These are phyloP conservation scores for Novumbra hubbsi DNA, from an alignment of 2,797 vertebrate species.

Conservation along the genomic window DNA sequence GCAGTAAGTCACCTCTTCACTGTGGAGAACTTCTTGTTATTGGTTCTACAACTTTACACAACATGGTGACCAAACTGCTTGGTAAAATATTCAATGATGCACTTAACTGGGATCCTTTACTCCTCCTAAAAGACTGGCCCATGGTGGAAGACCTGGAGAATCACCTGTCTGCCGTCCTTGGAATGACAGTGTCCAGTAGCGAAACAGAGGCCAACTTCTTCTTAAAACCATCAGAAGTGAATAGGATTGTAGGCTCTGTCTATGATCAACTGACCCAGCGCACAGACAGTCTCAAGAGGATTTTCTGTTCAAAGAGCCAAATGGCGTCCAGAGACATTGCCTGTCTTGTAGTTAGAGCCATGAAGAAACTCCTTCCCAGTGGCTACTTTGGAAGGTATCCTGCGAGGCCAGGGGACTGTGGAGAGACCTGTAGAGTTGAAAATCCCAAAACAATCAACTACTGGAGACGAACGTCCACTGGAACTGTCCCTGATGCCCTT, in stretches of 20 bases:
- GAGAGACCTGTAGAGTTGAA: neutral
- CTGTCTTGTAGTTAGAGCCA: neutral
- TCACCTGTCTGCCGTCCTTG: neutral
- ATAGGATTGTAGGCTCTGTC: no score
- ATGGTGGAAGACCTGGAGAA: neutral
- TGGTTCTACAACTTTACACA: neutral
- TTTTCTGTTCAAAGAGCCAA: neutral
- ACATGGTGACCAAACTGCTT: neutral
- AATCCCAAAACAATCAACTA: neutral
- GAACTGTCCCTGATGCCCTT: neutral
- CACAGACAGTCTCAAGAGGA: no score
- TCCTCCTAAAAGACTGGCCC: no score
- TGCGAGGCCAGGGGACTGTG: neutral
- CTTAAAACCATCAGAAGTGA: no score
- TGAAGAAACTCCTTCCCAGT: neutral
- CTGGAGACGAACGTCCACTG: constrained; percentile 4
- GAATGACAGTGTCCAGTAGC: neutral
- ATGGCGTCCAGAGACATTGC: neutral
- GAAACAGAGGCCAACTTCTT: no score
- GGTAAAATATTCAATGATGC: no score
- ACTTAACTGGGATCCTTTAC: no score
- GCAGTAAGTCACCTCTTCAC: no score
- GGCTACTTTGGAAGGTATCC: neutral
- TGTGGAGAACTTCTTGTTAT: no score
- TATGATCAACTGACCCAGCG: no score